Evolutionary conservation across 2,888 invertebrate species (phyloP).

Genomic region (Caenorhabditis panamensis): DNA sequence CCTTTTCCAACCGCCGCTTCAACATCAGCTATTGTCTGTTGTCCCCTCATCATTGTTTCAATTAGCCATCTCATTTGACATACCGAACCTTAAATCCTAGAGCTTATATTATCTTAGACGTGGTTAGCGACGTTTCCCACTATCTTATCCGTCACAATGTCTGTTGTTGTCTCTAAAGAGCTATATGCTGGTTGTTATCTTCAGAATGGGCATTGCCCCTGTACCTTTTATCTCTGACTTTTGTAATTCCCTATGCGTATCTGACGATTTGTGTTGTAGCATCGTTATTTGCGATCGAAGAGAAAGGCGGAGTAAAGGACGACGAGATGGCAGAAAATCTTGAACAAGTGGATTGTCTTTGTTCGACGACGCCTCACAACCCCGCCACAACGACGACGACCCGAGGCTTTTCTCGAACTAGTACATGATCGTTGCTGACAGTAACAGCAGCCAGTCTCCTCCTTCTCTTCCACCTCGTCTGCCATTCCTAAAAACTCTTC

Average conservation of each 20-base stretch:
- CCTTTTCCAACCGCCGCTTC: constrained; percentile 7
- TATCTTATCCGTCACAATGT: constrained; percentile 15
- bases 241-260: constrained; percentile 36
- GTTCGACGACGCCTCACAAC: constrained; percentile 50
- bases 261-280: constrained; percentile 34
- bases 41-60: constrained; percentile 32
- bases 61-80: constrained; percentile 30
- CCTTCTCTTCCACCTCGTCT: constrained; percentile 40
- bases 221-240: constrained; percentile 19
- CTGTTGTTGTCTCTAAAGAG: neutral
- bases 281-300: constrained; percentile 47
- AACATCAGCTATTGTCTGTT: constrained; percentile 34
- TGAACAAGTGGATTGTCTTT: constrained; percentile 59
- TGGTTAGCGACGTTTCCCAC: neutral
- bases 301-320: constrained; percentile 44
- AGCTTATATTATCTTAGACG: constrained; percentile 13
- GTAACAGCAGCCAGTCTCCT: constrained; percentile 20
- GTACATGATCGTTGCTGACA: constrained; percentile 46
- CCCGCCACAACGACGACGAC: constrained; percentile 44
- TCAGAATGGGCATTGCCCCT: neutral
- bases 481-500: constrained; percentile 52
- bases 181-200: too few species aligned
- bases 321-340: constrained; percentile 36
- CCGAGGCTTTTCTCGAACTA: constrained; percentile 60
- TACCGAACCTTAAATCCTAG: constrained; percentile 5